Evolutionary conservation across 2,888 invertebrate species (phyloP).

Genomic region (Troides helena): DNA sequence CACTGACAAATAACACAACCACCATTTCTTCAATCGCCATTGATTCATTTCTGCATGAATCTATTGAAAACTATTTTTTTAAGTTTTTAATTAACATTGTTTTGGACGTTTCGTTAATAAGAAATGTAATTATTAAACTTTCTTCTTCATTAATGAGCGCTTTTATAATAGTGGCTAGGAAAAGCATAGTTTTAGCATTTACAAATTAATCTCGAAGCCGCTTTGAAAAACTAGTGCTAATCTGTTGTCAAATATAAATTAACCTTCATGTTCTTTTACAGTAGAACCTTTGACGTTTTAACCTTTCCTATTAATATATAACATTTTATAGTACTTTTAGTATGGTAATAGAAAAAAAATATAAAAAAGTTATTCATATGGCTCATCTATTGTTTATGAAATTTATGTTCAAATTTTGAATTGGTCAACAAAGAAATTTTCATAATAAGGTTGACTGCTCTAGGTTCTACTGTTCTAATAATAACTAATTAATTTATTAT

Average conservation of each 20-base stretch:
- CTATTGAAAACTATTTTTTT: slow-evolving; percentile 57
- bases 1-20: slow-evolving; percentile 65
- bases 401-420: too few relatives aligned
- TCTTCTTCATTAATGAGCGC: slow-evolving; percentile 68
- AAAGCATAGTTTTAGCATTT: slow-evolving; percentile 68
- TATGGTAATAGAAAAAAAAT: too few relatives aligned
- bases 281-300: slow-evolving; percentile 40
- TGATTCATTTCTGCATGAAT: slow-evolving; percentile 78
- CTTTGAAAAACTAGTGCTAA: slow-evolving; percentile 58
- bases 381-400: too few relatives aligned
- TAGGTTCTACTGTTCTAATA: slow-evolving; percentile 28
- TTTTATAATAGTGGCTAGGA: slow-evolving; percentile 72
- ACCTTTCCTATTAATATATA: slow-evolving; percentile 7
- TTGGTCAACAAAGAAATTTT: background rate
- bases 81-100: slow-evolving; percentile 37
- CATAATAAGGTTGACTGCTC: slow-evolving; percentile 25
- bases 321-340: background rate
- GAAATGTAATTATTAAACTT: slow-evolving; percentile 52
- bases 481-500: slow-evolving; percentile 11
- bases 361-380: too few relatives aligned
- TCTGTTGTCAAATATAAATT: slow-evolving; percentile 47
- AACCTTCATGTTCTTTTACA: slow-evolving; percentile 45
- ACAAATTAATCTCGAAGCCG: slow-evolving; percentile 55
- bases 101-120: slow-evolving; percentile 35
- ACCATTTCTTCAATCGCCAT: slow-evolving; percentile 78